Evolutionary conservation across 2,888 invertebrate species (phyloP), one percentile per base, ranked within the genome.

Genomic region (Lycophotia porphyrea): DNA sequence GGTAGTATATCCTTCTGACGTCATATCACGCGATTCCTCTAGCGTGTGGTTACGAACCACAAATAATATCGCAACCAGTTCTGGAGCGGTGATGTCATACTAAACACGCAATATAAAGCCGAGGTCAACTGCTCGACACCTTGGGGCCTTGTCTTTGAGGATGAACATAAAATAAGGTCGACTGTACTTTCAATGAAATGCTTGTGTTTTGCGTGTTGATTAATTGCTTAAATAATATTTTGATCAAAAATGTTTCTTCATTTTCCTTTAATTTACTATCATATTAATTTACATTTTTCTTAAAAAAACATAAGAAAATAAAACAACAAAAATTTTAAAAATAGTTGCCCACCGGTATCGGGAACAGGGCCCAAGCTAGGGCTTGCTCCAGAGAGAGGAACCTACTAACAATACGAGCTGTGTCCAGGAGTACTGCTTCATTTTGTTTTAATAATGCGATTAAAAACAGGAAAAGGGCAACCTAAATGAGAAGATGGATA

Each of bases 71-170:
- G 74, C 69, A 82, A 87, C 84, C 79, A 78, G 86, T 81, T 80
- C 70, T 75, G 75, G 71, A 68, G 74, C 75, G 81, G 76, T 93
- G 93, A 93, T 93, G 92, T 93, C 93, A 93, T 91, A 31, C 82
- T 69, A 27, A 73, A 72, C 84, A 75, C 83, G 81, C 84, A 82
- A 82, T 89, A 90, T 91, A 49, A 68, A 71, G 69, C 74, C 90
- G 90, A 92, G 93, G 93, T 84, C 90, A 81, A 76, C 86, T 47
- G 75, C 84, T 80, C 71, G 80, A 77, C 85, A 87, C 91, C 91
- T 91, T 89, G 88, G 77, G 87, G 84, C 90, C 91, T 90, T 88
- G 88, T 71, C 71, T 85, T 82, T 76, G 68, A 84, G 77, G 82
- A 87, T 84, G 85, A 83, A 82, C 81, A 68, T 75, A 66, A 83